These are phyloP conservation scores for Onychomys leucogaster DNA, from an alignment of 2,797 vertebrate species.

Conservation along the genomic window DNA sequence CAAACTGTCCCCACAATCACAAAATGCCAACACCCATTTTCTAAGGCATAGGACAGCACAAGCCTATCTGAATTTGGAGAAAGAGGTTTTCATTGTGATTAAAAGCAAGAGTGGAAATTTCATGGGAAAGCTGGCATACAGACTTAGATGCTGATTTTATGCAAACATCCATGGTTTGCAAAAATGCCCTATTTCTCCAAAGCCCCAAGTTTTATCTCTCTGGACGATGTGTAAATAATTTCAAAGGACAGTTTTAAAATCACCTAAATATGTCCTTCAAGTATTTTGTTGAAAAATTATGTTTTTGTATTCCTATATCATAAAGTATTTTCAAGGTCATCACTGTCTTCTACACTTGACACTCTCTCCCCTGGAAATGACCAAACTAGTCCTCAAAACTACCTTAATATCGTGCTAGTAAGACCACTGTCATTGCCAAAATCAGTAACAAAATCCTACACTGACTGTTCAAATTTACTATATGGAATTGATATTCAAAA, in stretches of 20 bases:
- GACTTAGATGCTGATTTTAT: not conserved
- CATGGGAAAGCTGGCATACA: not conserved
- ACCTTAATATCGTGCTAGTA: not conserved
- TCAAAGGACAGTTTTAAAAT: conserved; percentile 49
- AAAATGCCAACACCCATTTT: not conserved
- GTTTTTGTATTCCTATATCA: not conserved
- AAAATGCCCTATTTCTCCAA: not conserved
- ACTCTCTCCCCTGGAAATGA: not conserved
- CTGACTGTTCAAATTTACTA: not conserved
- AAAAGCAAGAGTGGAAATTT: not conserved
- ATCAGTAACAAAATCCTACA: conserved; percentile 30
- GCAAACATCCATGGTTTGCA: not conserved
- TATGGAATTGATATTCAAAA: conserved; percentile 14
- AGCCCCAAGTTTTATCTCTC: not conserved
- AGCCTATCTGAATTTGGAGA: not conserved
- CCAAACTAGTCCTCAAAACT: not conserved
- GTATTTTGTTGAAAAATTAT: conserved; percentile 6
- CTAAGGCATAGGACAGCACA: not conserved
- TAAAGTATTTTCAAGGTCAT: conserved; percentile 51
- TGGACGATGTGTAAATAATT: conserved; percentile 7
- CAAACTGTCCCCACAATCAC: not conserved
- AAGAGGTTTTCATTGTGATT: not conserved
- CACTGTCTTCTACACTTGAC: not conserved
- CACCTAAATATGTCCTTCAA: not conserved
- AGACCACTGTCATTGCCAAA: not conserved